Percentiles rank a stretch among this genome's conserved stretches.
These are phyloP conservation scores for Drosophila emarginata DNA, from an alignment of 2,888 invertebrate species.

Conservation along the genomic window DNA sequence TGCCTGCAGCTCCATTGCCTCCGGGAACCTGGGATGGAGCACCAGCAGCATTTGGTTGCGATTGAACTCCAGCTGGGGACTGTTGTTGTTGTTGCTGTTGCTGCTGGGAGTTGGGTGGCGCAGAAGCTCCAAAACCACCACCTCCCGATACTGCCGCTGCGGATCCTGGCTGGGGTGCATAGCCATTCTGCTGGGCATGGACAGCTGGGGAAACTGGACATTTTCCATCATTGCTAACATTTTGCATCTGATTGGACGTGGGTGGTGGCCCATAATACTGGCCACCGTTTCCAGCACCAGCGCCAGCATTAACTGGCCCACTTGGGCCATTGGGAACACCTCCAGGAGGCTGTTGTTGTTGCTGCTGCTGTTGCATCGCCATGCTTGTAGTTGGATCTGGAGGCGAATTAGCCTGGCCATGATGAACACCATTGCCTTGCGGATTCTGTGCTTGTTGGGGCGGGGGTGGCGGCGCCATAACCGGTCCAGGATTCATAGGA, in stretches of 20 bases:
- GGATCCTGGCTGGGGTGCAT: constrained; percentile 71
- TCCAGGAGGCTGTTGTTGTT: constrained; percentile 55
- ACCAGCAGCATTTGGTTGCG: constrained; percentile 51
- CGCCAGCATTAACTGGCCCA: constrained; percentile 59
- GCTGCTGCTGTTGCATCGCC: constrained; percentile 70
- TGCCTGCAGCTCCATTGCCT: constrained; percentile 83
- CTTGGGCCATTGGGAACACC: constrained; percentile 62
- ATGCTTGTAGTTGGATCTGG: constrained; percentile 71
- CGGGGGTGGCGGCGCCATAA: constrained; percentile 80
- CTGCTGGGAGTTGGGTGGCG: constrained; percentile 45
- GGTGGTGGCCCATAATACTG: constrained; percentile 73
- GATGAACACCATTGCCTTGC: constrained; percentile 79
- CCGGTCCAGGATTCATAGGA: constrained; percentile 80
- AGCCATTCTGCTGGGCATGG: constrained; percentile 82
- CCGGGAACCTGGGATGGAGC: constrained; percentile 56
- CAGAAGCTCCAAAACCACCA: constrained; percentile 58
- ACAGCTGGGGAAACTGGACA: constrained; percentile 56
- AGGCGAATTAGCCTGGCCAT: constrained; percentile 76
- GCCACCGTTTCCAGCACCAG: constrained; percentile 51
- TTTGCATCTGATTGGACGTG: constrained; percentile 77
- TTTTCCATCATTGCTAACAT: constrained; percentile 72
- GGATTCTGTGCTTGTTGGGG: constrained; percentile 79
- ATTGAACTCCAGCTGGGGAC: constrained; percentile 49
- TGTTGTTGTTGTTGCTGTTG: constrained; percentile 47
- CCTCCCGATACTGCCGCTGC: constrained; percentile 36